Percentiles rank a stretch among this genome's conserved stretches.
Conservation (phyloP, 1,140 invertebrate species). For the Musca vetustissima region DNA sequence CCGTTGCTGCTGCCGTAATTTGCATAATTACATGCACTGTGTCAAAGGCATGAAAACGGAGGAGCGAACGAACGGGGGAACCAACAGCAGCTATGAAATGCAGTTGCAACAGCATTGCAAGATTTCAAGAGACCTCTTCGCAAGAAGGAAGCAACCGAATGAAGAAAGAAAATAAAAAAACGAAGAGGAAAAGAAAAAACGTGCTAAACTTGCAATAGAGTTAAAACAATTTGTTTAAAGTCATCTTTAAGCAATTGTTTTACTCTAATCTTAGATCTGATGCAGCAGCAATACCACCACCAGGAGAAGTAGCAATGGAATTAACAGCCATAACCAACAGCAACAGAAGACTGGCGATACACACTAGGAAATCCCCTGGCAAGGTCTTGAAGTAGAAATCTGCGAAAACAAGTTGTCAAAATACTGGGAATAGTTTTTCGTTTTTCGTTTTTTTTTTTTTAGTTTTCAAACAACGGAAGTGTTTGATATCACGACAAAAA, state of each 20-base stretch:
- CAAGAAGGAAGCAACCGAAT: too few species aligned
- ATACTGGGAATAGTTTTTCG: too few species aligned
- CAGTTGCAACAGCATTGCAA: background rate
- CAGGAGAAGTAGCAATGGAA: background rate
- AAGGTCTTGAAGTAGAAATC: too few species aligned
- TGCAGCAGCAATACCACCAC: background rate
- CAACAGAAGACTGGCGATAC: background rate
- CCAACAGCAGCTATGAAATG: background rate
- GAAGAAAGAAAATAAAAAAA: too few species aligned
- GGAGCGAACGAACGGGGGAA: too few species aligned
- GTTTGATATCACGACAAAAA: constrained; percentile 1
- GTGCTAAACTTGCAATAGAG: constrained; percentile 3
- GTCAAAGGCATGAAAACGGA: background rate
- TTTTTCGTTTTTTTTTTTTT: too few species aligned
- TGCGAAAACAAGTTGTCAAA: constrained; percentile 9
- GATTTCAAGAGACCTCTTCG: too few species aligned
- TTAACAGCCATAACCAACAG: background rate
- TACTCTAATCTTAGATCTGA: constrained; percentile 14
- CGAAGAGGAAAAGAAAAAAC: too few species aligned
- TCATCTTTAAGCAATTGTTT: constrained; percentile 20
- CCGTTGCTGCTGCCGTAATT: background rate
- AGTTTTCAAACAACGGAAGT: background rate
- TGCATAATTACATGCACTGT: constrained; percentile 19
- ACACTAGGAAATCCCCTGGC: too few species aligned
- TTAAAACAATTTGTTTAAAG: constrained; percentile 20